Evolutionary conservation across 2,888 invertebrate genomes (phyloP), one percentile per base, ranked within the genome.

Genomic region (Lithophane semibrunnea): DNA sequence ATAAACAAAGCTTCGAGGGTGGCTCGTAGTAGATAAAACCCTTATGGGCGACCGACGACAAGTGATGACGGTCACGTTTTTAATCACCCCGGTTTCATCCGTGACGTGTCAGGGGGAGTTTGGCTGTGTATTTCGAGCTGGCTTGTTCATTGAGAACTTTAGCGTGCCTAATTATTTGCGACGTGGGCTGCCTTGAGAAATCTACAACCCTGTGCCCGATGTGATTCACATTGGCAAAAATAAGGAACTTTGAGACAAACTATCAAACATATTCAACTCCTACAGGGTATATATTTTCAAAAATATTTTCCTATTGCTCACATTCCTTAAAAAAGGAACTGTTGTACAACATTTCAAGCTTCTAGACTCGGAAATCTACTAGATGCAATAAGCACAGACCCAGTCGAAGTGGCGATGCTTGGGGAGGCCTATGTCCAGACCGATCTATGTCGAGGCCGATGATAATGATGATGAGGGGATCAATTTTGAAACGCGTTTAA

Each of bases 61-160:
- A 95, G 93, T 96, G 96, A 96, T 95, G 95, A 96, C 96, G 96
- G 96, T 96, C 96, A 95, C 95, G 95, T 95, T 96, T 96, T 96
- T 96, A 96, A 96, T 96, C 96, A 96, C 95, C 93, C 92, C 88
- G 88, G 92, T 87, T 92, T 95, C 94, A 94, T 95, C 94, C 93
- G 94, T 95, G 93, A 94, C 94, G 93, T 92, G 94, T 94, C 94
- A 92, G 92, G 89, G 90, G 88, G 91, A 92, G 89, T 90, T 92
- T 91, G 87, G 88, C 89, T 90, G 89, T 90, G 90, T 92, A 92
- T 91, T 92, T 90, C 80, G 66, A 85, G 84, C 83, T 83, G 81
- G 83, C 83, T 84, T 79, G 82, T 77, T 85, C 75, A 88, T 80
- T 83, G 83, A 82, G 78, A 75, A 84, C 69, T 77, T 76, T 75